Conservation (phyloP, 1,140 invertebrate species). For the Vanessa tameamea region DNA sequence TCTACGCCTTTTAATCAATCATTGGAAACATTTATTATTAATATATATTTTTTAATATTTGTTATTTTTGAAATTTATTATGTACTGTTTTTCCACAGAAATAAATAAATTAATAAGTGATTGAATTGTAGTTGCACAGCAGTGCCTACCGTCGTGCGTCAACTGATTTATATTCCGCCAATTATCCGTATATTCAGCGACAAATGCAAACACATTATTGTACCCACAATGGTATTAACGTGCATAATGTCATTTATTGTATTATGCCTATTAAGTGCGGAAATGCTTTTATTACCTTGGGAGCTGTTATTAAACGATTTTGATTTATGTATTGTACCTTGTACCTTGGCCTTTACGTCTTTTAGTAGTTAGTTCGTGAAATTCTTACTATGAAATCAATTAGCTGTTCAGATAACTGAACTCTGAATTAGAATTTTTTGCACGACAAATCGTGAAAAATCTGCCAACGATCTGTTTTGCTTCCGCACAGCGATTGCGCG, state of each 20-base stretch:
- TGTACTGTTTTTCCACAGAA: too few species aligned
- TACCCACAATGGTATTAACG: neutral
- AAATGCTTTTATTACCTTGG: conserved; percentile 10
- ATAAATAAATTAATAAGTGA: too few species aligned
- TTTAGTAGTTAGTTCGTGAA: conserved; percentile 5
- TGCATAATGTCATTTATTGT: conserved; percentile 3
- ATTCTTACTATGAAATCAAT: neutral
- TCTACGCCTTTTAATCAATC: too few species aligned
- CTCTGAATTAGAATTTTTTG: too few species aligned
- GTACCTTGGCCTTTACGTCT: conserved; percentile 10
- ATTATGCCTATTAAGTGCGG: conserved; percentile 10
- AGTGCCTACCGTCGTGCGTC: neutral
- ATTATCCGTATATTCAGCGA: neutral
- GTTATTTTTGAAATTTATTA: too few species aligned
- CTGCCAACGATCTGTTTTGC: too few species aligned
- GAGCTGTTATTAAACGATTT: conserved; percentile 23
- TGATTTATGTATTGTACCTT: conserved; percentile 21
- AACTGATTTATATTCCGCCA: conserved; percentile 2
- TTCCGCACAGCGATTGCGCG: too few species aligned
- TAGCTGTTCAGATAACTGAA: neutral
- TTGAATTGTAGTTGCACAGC: too few species aligned
- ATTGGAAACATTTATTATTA: too few species aligned
- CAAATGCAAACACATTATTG: neutral
- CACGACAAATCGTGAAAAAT: too few species aligned
- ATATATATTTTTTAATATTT: too few species aligned